phyloP scores from a whole-genome alignment of 2,888 invertebrate species.

The Lissocephala sabroskyi region DNA sequence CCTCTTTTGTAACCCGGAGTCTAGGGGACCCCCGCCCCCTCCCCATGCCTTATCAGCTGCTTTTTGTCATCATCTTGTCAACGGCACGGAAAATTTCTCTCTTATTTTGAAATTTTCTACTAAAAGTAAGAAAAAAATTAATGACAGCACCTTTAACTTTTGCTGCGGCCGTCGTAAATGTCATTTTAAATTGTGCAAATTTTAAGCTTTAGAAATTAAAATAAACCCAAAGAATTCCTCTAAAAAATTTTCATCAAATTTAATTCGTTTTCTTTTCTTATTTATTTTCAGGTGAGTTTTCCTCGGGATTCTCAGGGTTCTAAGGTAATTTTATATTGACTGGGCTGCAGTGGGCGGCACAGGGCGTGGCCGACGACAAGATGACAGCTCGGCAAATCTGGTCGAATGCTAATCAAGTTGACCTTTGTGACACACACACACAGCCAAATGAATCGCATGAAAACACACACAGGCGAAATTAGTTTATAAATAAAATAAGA shows the following conservation, averaged over 20 bases:
- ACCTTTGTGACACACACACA: slow-evolving; percentile 52
- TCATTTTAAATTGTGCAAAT: neutral
- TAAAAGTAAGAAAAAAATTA: neutral
- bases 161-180: no score
- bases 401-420: slow-evolving; percentile 48
- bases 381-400: neutral
- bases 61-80: neutral
- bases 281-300: slow-evolving; percentile 48
- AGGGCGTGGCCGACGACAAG: neutral
- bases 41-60: no score
- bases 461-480: no score
- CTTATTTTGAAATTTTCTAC: neutral
- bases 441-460: no score
- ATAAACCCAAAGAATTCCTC: neutral
- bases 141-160: no score
- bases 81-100: neutral
- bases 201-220: no score
- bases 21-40: no score
- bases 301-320: neutral
- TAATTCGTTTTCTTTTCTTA: slow-evolving; percentile 2
- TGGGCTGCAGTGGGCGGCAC: neutral
- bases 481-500: no score
- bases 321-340: neutral
- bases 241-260: slow-evolving; percentile 1
- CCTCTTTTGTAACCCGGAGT: no score